Percentiles rank a stretch among this genome's conserved stretches.
These are phyloP conservation scores for Zalophus californianus DNA, from an alignment of 2,797 vertebrate species.

Conservation along the genomic window DNA sequence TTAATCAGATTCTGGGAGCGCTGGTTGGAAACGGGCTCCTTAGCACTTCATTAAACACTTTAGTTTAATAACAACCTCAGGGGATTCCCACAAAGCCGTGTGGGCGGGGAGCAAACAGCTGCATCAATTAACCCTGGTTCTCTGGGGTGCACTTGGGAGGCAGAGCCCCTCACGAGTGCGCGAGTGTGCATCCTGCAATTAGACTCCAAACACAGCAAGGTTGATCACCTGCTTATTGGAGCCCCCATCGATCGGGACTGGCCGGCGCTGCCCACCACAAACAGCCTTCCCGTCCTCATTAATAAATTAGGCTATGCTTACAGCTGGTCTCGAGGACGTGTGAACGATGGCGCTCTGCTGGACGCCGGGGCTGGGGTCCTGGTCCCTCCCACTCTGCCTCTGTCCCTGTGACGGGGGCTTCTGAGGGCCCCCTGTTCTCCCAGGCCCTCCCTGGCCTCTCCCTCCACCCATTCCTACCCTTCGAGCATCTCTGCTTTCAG, in stretches of 20 bases:
- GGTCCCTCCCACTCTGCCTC: fast-evolving
- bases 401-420: too few relatives aligned
- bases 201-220: slow-evolving; percentile 90
- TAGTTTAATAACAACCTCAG: slow-evolving; percentile 93
- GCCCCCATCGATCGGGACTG: slow-evolving; percentile 85
- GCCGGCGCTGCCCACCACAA: slow-evolving; percentile 85
- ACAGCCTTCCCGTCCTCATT: slow-evolving; percentile 82
- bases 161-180: slow-evolving; percentile 94
- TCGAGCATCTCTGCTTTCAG: not conserved
- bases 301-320: slow-evolving; percentile 82
- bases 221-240: slow-evolving; percentile 91
- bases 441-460: too few relatives aligned
- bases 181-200: slow-evolving; percentile 94
- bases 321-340: slow-evolving; percentile 70
- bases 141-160: slow-evolving; percentile 92
- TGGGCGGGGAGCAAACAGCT: slow-evolving; percentile 96
- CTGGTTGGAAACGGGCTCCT: slow-evolving; percentile 91
- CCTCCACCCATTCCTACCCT: not conserved
- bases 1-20: slow-evolving; percentile 87
- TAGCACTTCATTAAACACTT: slow-evolving; percentile 96
- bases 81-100: slow-evolving; percentile 90
- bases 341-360: fast-evolving
- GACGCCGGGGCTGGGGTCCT: not conserved
- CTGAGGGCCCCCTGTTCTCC: too few relatives aligned
- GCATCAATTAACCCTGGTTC: slow-evolving; percentile 95